Conservation (phyloP, 2,113 vertebrate genomes). For the Marmota flaviventris region DNA sequence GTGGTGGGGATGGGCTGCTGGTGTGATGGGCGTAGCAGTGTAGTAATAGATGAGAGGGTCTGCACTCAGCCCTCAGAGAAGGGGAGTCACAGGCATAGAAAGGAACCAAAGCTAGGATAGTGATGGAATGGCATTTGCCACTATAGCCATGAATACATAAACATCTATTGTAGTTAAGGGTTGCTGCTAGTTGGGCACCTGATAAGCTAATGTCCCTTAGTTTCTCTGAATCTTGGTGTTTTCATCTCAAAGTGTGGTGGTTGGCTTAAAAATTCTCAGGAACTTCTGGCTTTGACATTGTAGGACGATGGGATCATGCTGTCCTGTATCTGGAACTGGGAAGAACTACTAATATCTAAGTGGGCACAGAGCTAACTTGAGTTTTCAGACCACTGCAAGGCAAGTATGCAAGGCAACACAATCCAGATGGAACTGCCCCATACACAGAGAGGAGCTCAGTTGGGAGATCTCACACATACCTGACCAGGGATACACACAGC, state of each 20-base stretch:
- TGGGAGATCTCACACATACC: slow-evolving; percentile 64
- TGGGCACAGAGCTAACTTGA: not conserved
- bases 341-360: not conserved
- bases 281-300: not conserved
- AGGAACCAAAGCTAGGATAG: not conserved
- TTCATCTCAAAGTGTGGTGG: not conserved
- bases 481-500: slow-evolving; percentile 74
- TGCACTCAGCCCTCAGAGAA: slow-evolving; percentile 51
- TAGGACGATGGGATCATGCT: not conserved
- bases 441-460: not conserved
- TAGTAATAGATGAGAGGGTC: slow-evolving; percentile 20
- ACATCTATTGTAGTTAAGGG: not conserved
- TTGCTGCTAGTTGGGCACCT: not conserved
- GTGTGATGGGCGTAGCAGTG: not conserved
- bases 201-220: not conserved
- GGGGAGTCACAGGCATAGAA: not conserved
- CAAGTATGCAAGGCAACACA: not conserved
- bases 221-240: not conserved
- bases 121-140: not conserved
- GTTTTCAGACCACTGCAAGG: not conserved
- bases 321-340: not conserved
- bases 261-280: not conserved
- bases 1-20: slow-evolving; percentile 80
- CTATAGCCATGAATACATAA: not conserved
- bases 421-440: not conserved